Conservation (phyloP, 2,888 invertebrate species). For the Troilus luridus region DNA sequence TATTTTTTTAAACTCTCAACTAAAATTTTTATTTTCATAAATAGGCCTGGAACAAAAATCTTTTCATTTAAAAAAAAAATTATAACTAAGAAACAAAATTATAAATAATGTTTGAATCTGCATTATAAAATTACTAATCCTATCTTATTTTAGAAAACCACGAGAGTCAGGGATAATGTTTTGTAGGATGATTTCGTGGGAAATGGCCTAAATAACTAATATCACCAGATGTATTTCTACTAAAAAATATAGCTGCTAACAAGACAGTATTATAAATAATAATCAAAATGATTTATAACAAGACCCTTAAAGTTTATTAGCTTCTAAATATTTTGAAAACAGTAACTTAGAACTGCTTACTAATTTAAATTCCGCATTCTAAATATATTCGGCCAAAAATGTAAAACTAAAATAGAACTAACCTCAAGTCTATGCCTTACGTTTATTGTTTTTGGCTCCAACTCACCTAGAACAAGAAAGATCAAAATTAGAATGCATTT, state of each 20-base stretch:
- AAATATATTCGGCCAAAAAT: neutral
- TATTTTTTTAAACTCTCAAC: no score
- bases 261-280: neutral
- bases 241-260: neutral
- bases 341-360: neutral
- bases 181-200: no score
- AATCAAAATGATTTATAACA: neutral
- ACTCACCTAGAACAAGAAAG: conserved; percentile 25
- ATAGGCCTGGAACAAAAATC: no score
- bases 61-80: no score
- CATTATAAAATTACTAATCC: no score
- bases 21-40: no score
- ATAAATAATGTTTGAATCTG: no score
- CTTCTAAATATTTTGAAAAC: neutral
- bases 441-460: conserved; percentile 22
- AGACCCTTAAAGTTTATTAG: neutral
- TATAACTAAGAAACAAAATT: no score
- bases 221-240: no score
- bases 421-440: neutral
- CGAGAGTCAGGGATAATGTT: no score
- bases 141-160: no score
- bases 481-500: neutral
- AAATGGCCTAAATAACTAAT: no score
- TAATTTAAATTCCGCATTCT: neutral
- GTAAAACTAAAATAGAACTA: conserved; percentile 14